Evolutionary conservation across 2,888 invertebrate species (phyloP).

Genomic region (Blastobasis adustella): DNA sequence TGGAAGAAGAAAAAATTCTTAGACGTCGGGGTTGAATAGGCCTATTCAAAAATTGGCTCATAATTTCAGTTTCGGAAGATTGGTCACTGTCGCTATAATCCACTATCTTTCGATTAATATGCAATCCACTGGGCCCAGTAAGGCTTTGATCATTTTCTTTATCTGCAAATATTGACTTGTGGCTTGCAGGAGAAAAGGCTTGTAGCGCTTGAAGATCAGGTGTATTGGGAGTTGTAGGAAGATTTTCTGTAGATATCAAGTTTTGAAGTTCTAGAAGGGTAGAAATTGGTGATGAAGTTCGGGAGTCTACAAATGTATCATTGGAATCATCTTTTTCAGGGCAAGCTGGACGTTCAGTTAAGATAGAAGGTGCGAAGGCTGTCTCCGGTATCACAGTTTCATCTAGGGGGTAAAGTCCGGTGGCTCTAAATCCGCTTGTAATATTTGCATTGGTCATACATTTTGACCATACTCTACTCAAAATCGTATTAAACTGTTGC

Average conservation of each 20-base stretch:
- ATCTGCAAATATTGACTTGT: neutral
- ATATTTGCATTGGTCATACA: neutral
- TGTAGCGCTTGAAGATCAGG: constrained; percentile 2
- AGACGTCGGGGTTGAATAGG: neutral
- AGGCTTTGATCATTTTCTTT: neutral
- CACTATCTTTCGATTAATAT: neutral
- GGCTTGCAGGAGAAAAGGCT: constrained; percentile 1
- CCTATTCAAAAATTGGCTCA: neutral
- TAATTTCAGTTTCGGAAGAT: neutral
- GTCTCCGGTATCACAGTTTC: constrained; percentile 1
- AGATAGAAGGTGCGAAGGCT: constrained; percentile 1
- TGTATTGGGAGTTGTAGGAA: constrained; percentile 1
- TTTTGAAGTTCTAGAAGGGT: too few species aligned
- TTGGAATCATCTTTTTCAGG: neutral
- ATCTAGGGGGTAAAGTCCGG: neutral
- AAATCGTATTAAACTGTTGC: neutral
- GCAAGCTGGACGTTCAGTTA: neutral
- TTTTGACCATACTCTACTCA: neutral
- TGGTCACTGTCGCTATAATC: constrained; percentile 2
- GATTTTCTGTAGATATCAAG: neutral
- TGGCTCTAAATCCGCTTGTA: neutral
- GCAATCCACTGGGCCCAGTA: constrained; percentile 1
- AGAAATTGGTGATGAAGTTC: neutral
- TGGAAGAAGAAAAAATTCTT: constrained; percentile 3
- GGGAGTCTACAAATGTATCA: neutral